A percentile compares a stretch with the other conserved stretches of the same genome.
phyloP scores from a whole-genome alignment of 1,140 invertebrate species.

The Dendrolimus kikuchii region DNA sequence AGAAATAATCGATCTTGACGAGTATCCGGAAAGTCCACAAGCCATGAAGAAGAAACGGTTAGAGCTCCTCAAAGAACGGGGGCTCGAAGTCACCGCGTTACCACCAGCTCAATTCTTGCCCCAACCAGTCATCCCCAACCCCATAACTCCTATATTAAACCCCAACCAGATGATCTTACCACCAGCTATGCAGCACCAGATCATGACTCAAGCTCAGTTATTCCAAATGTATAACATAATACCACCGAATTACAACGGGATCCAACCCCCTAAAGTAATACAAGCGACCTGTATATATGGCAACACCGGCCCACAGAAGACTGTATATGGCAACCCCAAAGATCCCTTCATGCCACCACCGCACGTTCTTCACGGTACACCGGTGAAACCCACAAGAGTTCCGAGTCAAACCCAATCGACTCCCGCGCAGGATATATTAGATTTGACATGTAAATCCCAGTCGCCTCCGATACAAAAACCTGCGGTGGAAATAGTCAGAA shows the following conservation, averaged over 20 bases:
- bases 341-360: slow-evolving; percentile 73
- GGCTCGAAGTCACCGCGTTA: slow-evolving; percentile 80
- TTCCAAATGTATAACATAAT: slow-evolving; percentile 70
- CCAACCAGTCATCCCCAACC: slow-evolving; percentile 25
- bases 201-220: slow-evolving; percentile 67
- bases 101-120: slow-evolving; percentile 34
- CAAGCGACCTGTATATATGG: slow-evolving; percentile 78
- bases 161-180: slow-evolving; percentile 9
- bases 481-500: slow-evolving; percentile 65
- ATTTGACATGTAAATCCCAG: slow-evolving; percentile 59
- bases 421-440: slow-evolving; percentile 62
- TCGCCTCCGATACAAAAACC: slow-evolving; percentile 41
- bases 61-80: slow-evolving; percentile 81
- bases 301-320: slow-evolving; percentile 74
- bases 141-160: slow-evolving; percentile 12
- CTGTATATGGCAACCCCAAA: slow-evolving; percentile 81
- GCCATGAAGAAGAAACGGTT: slow-evolving; percentile 79
- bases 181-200: slow-evolving; percentile 66
- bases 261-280: slow-evolving; percentile 74
- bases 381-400: slow-evolving; percentile 36
- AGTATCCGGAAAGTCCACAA: slow-evolving; percentile 63
- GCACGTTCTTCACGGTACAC: slow-evolving; percentile 50
- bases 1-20: slow-evolving; percentile 77
- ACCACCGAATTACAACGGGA: slow-evolving; percentile 34
- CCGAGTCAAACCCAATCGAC: slow-evolving; percentile 9